phyloP scores from a whole-genome alignment of 2,113 vertebrate genomes.

The Cryptotis parvus region DNA sequence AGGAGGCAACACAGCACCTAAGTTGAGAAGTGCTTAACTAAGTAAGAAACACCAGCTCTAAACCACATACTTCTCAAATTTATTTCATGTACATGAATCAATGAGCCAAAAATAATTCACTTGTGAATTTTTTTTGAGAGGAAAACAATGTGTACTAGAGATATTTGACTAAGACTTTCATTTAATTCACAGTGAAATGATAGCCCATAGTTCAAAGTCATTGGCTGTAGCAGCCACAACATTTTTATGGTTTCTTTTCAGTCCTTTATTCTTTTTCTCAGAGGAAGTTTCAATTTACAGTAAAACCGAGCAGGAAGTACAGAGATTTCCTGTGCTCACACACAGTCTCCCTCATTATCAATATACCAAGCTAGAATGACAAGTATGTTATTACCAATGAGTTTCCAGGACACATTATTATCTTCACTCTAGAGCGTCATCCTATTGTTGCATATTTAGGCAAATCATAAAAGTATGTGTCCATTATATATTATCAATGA shows the following conservation, averaged over 20 bases:
- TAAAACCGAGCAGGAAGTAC: background rate
- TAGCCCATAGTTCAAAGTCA: slow-evolving; percentile 26
- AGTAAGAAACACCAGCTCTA: background rate
- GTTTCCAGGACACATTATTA: background rate
- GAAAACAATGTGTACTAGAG: background rate
- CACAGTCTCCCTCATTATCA: background rate
- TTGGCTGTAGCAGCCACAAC: background rate
- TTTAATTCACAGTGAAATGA: background rate
- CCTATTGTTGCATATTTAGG: background rate
- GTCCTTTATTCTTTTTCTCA: background rate
- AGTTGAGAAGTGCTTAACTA: too few relatives aligned
- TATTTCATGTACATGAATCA: background rate
- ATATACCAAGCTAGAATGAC: background rate
- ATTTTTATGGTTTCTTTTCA: background rate
- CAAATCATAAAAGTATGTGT: background rate
- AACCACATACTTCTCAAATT: background rate
- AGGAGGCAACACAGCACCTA: too few relatives aligned
- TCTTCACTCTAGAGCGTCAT: background rate
- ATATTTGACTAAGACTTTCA: slow-evolving; percentile 13
- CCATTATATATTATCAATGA: background rate
- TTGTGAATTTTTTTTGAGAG: background rate
- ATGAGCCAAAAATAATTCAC: background rate
- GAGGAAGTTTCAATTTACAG: background rate
- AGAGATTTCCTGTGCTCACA: background rate
- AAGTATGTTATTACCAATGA: background rate